Base-by-base conservation (phyloP, 2,113 vertebrate species). In the Epinephelus cyanopodus region DNA sequence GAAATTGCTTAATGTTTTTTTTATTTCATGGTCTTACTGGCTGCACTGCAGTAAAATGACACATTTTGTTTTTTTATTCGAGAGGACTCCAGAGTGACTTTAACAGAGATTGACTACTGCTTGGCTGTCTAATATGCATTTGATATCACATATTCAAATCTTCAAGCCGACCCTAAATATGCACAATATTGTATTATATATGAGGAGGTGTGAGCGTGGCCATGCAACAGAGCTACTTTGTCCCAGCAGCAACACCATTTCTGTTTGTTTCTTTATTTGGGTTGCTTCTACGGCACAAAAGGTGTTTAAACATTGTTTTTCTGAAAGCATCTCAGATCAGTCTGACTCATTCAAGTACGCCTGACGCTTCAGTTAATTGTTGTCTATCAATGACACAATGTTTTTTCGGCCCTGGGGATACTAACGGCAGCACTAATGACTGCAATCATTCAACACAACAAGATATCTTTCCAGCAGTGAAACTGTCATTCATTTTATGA, bases 401-500 rank as follows among this genome's bases (percentile, higher is more conserved):
- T 74, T 89, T 75, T 75, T 71, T 86, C 60, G n/a, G 56, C 74
- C 70, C 74, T 79, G 80, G 63, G 74, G 79, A 50, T 37, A 72
- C 71, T 73, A 85, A 77, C 54, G 2, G 81, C 66, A 83, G 65
- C 68, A 62, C 66, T 77, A 89, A 87, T 77, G 82, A 90, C 84
- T 83, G 76, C 87, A 89, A 78, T 90, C 89, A 86, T 83, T 91
- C 84, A 79, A 79, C 81, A 69, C 79, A 85, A 82, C 76, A 37
- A 85, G 63, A 82, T 92, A 70, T 86, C 79, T 72, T 81, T 81
- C 77, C 85, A 89, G 70, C 77, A 84, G 83, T 89, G 72, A 91
- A 83, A 87, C 89, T 90, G 88, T 91, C 89, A 90, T 88, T 92
- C 57, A 83, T 86, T 90, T 84, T 88, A 88, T 88, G 81, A 91